phyloP scores from a whole-genome alignment of 1,140 invertebrate species.

The Ceratosolen solmsi region DNA sequence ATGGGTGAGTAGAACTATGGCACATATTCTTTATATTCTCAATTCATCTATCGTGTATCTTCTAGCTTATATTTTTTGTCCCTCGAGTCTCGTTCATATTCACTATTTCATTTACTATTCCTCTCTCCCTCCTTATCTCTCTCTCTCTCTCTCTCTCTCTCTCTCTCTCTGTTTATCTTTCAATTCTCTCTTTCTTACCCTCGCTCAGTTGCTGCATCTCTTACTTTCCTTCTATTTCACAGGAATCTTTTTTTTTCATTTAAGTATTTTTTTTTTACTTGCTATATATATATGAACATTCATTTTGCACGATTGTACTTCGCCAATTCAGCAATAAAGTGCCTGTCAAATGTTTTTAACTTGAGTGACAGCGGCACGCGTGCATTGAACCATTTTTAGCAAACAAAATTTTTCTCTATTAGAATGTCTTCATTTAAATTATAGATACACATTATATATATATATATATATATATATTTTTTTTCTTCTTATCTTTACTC shows the following conservation, averaged over 20 bases:
- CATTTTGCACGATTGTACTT: constrained; percentile 33
- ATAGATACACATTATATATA: neutral
- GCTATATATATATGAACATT: constrained; percentile 31
- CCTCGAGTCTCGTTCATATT: neutral
- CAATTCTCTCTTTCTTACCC: neutral
- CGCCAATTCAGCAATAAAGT: constrained; percentile 49
- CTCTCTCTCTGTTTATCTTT: neutral
- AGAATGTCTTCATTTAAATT: constrained; percentile 15
- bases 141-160: neutral
- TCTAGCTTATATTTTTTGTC: constrained; percentile 7
- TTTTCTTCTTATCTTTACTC: too few species aligned
- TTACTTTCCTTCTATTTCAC: constrained; percentile 15
- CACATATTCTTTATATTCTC: neutral
- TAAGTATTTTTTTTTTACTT: constrained; percentile 31
- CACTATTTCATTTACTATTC: neutral
- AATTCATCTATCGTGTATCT: neutral
- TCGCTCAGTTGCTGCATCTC: neutral
- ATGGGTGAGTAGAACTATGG: too few species aligned
- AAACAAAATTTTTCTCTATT: constrained; percentile 27
- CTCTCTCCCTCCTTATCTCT: neutral
- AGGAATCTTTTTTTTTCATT: constrained; percentile 28
- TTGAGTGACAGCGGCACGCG: constrained; percentile 37
- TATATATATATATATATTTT: too few species aligned
- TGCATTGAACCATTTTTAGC: constrained; percentile 4
- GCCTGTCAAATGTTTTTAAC: constrained; percentile 44